Evolutionary conservation across 2,888 invertebrate species (phyloP).

Genomic region (Acronicta alni): DNA sequence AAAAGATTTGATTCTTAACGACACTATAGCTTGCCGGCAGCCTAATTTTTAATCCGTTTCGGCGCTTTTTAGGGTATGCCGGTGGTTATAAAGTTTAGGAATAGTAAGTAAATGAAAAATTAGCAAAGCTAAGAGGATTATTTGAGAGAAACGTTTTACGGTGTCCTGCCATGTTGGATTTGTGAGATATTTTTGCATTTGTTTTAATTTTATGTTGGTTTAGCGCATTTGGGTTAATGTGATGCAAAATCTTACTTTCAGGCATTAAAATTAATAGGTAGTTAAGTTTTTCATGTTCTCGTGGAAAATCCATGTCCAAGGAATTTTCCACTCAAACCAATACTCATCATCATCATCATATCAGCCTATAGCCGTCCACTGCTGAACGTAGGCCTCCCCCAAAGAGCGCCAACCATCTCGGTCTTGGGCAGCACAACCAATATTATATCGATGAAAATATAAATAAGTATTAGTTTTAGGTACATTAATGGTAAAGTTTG

Average conservation of each 20-base stretch:
- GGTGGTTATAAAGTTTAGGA: constrained; percentile 45
- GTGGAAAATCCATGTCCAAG: no score
- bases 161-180: constrained; percentile 3
- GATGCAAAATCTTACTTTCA: constrained; percentile 1
- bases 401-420: no score
- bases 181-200: constrained; percentile 14
- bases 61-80: constrained; percentile 32
- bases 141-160: constrained; percentile 1
- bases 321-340: no score
- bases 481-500: no score
- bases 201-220: constrained; percentile 1
- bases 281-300: no score
- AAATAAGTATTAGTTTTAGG: no score
- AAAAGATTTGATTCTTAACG: constrained; percentile 28
- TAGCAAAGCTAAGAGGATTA: constrained; percentile 21
- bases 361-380: no score
- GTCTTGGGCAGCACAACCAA: no score
- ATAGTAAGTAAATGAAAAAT: constrained; percentile 1
- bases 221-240: neutral
- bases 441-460: no score
- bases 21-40: constrained; percentile 34
- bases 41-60: constrained; percentile 32
- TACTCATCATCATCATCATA: no score
- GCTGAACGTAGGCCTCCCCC: no score
- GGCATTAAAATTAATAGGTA: no score